Percentiles rank a stretch among this genome's conserved stretches.
Evolutionary conservation across 2,888 invertebrate genomes (phyloP).

Genomic region (Drosophila austrosaltans): DNA sequence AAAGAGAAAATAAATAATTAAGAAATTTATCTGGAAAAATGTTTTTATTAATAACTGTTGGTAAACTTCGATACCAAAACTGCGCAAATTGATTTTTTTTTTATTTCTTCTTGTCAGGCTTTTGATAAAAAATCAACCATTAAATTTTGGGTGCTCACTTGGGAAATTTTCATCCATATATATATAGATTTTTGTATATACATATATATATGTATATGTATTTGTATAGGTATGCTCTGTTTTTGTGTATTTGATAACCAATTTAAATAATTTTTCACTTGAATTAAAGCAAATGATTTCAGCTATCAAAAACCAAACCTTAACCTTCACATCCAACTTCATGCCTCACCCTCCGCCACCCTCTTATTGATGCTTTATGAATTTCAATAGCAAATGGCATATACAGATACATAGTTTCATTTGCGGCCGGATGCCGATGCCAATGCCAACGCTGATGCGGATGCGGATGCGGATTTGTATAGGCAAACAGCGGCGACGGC

Average conservation of each 20-base stretch:
- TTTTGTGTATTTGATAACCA: conserved; percentile 72
- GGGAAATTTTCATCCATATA: no score
- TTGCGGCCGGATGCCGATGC: conserved; percentile 18
- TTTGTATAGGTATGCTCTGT: conserved; percentile 35
- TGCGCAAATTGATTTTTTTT: no score
- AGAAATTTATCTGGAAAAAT: no score
- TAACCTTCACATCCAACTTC: neutral
- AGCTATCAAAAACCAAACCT: conserved; percentile 51
- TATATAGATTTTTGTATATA: conserved; percentile 29
- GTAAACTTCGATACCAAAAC: no score
- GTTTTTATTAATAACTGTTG: no score
- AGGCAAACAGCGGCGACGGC: conserved; percentile 22
- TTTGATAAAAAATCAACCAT: no score
- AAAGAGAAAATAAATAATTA: no score
- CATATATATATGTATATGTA: conserved; percentile 12
- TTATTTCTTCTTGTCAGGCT: no score
- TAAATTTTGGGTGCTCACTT: no score
- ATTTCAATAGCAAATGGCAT: conserved; percentile 62
- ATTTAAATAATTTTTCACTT: conserved; percentile 79
- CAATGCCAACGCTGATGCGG: conserved; percentile 21
- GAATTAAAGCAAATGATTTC: conserved; percentile 77
- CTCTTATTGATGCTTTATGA: conserved; percentile 70
- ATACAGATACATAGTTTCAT: conserved; percentile 59
- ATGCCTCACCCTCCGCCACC: conserved; percentile 16
- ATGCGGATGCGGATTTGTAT: conserved; percentile 46